Evolutionary conservation across 2,888 invertebrate genomes (phyloP).

Genomic region (Lagria hirta): DNA sequence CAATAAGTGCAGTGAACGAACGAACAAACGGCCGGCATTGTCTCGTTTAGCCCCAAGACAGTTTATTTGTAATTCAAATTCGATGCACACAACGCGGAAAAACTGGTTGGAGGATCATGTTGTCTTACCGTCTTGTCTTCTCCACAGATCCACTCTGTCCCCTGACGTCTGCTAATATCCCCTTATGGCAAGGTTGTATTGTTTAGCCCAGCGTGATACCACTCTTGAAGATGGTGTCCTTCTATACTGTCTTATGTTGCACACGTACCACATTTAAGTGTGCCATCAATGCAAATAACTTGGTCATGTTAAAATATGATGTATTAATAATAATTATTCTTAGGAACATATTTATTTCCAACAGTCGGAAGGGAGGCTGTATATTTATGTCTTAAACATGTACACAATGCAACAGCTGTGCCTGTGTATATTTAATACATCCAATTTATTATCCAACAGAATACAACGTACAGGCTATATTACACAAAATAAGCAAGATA

Average conservation of each 20-base stretch:
- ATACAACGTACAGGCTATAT: conserved; percentile 17
- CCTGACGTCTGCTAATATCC: conserved; percentile 20
- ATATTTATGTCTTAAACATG: conserved; percentile 22
- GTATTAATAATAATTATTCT: conserved; percentile 19
- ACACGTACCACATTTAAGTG: background rate
- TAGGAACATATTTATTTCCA: conserved; percentile 18
- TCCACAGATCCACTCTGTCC: conserved; percentile 6
- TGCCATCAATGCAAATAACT: no score
- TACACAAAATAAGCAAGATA: conserved; percentile 22
- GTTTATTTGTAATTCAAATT: conserved; percentile 32
- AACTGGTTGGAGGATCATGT: conserved; percentile 27
- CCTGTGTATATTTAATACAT: conserved; percentile 19
- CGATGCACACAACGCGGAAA: conserved; percentile 26
- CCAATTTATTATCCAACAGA: conserved; percentile 19
- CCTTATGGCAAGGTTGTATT: conserved; percentile 26
- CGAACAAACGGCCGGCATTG: conserved; percentile 7
- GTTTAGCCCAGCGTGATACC: conserved; percentile 25
- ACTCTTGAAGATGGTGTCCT: conserved; percentile 26
- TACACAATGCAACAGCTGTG: conserved; percentile 22
- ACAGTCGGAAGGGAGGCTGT: conserved; percentile 16
- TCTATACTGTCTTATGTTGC: conserved; percentile 19
- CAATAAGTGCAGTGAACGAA: conserved; percentile 3
- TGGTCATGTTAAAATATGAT: no score
- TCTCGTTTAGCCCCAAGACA: conserved; percentile 13
- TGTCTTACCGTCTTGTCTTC: conserved; percentile 20